A percentile compares a stretch with the other conserved stretches of the same genome.
phyloP scores from a whole-genome alignment of 2,888 invertebrate species.

The Scaptomyza reducta region DNA sequence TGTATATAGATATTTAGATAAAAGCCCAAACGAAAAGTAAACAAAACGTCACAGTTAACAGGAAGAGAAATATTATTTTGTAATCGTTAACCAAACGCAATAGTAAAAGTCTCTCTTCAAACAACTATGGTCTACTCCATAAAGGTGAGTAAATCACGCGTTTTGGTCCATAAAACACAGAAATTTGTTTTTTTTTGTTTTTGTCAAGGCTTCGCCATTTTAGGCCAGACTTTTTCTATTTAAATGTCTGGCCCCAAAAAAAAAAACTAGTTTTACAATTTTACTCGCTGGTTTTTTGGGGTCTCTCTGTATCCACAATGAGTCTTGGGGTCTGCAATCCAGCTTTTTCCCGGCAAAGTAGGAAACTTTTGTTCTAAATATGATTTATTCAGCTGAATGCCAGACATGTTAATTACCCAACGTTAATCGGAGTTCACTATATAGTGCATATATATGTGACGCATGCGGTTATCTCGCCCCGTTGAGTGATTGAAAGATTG shows the following conservation, averaged over 20 bases:
- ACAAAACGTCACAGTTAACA: slow-evolving; percentile 8
- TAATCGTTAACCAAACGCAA: slow-evolving; percentile 1
- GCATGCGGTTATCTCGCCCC: slow-evolving; percentile 15
- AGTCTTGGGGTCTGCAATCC: no score
- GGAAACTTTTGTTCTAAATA: neutral
- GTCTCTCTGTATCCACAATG: neutral
- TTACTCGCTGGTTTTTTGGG: slow-evolving; percentile 13
- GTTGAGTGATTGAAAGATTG: slow-evolving; percentile 4
- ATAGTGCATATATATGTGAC: slow-evolving; percentile 19
- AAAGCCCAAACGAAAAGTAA: slow-evolving; percentile 21
- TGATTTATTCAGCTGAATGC: slow-evolving; percentile 28
- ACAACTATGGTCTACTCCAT: slow-evolving; percentile 72
- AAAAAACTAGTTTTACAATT: slow-evolving; percentile 39
- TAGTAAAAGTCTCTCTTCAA: slow-evolving; percentile 14
- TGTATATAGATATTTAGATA: slow-evolving; percentile 9
- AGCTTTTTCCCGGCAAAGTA: neutral
- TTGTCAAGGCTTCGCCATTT: neutral
- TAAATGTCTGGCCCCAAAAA: slow-evolving; percentile 10
- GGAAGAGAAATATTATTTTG: slow-evolving; percentile 1
- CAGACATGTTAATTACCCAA: slow-evolving; percentile 16
- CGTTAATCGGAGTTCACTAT: neutral
- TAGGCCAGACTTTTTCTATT: slow-evolving; percentile 6
- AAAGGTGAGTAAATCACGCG: slow-evolving; percentile 65
- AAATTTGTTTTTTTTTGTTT: neutral
- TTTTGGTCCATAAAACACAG: neutral